Percentiles rank a stretch among this genome's conserved stretches.
These are phyloP conservation scores for Meliscaeva auricollis DNA, from an alignment of 2,888 invertebrate genomes.

Conservation along the genomic window DNA sequence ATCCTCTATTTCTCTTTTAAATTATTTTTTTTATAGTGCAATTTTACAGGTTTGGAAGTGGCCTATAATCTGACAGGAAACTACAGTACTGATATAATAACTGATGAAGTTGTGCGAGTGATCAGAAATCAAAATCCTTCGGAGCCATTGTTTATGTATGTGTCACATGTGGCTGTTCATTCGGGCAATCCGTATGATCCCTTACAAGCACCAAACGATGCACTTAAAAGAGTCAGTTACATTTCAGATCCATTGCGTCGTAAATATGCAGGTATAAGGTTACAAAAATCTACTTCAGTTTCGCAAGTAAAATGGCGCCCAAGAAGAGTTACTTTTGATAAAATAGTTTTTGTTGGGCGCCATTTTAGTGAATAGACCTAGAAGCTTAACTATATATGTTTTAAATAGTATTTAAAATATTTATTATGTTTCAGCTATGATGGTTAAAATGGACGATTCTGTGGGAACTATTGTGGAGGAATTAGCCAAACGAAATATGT, in stretches of 20 bases:
- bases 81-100: slow-evolving; percentile 94
- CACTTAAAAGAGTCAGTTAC: slow-evolving; percentile 87
- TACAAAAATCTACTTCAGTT: no score
- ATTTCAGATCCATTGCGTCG: slow-evolving; percentile 89
- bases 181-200: slow-evolving; percentile 93
- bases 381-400: no score
- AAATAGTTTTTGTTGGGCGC: no score
- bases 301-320: slow-evolving; percentile 8
- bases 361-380: no score
- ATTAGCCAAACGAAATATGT: slow-evolving; percentile 87
- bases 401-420: no score
- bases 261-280: slow-evolving; percentile 89
- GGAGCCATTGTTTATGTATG: slow-evolving; percentile 92
- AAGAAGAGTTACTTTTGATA: no score
- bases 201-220: slow-evolving; percentile 90
- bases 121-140: slow-evolving; percentile 89
- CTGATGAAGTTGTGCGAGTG: slow-evolving; percentile 89
- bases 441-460: slow-evolving; percentile 95
- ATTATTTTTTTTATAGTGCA: slow-evolving; percentile 5
- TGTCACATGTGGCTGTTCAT: slow-evolving; percentile 95
- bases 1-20: not conserved
- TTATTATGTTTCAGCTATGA: slow-evolving; percentile 88
- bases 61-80: slow-evolving; percentile 91
- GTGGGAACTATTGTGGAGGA: slow-evolving; percentile 92
- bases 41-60: slow-evolving; percentile 86